Evolutionary conservation across 2,888 invertebrate genomes (phyloP).

Genomic region (Erebia epiphron): DNA sequence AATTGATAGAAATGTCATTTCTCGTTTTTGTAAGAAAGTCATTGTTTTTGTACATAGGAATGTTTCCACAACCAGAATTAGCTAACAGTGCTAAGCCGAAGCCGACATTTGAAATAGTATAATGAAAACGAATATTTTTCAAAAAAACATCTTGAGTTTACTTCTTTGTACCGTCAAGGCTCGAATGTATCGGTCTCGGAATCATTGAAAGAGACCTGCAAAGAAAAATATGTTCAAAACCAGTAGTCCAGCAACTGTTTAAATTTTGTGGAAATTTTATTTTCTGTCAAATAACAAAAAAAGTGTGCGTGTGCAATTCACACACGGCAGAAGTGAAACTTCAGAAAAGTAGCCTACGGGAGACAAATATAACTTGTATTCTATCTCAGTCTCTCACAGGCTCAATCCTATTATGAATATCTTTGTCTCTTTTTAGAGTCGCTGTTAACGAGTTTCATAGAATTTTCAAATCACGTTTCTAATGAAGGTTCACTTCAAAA

Average conservation of each 20-base stretch:
- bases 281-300: background rate
- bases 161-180: slow-evolving; percentile 68
- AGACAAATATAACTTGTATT: no score
- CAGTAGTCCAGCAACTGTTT: background rate
- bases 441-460: no score
- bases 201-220: slow-evolving; percentile 76
- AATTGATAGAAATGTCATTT: slow-evolving; percentile 25
- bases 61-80: slow-evolving; percentile 28
- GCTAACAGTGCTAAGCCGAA: slow-evolving; percentile 42
- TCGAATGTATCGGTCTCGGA: slow-evolving; percentile 70
- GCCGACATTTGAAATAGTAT: slow-evolving; percentile 29
- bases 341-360: no score
- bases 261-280: slow-evolving; percentile 22
- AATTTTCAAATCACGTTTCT: no score
- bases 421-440: no score
- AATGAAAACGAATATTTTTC: slow-evolving; percentile 19
- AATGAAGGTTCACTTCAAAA: no score
- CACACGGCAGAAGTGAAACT: no score
- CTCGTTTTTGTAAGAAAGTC: slow-evolving; percentile 6
- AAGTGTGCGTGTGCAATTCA: no score
- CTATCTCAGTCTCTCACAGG: no score
- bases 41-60: slow-evolving; percentile 20
- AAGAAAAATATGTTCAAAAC: slow-evolving; percentile 42
- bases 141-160: slow-evolving; percentile 45
- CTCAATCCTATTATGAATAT: no score